Evolutionary conservation across 2,113 vertebrate species (phyloP), one percentile per base, ranked within the genome.

Genomic region (Passerina amoena): DNA sequence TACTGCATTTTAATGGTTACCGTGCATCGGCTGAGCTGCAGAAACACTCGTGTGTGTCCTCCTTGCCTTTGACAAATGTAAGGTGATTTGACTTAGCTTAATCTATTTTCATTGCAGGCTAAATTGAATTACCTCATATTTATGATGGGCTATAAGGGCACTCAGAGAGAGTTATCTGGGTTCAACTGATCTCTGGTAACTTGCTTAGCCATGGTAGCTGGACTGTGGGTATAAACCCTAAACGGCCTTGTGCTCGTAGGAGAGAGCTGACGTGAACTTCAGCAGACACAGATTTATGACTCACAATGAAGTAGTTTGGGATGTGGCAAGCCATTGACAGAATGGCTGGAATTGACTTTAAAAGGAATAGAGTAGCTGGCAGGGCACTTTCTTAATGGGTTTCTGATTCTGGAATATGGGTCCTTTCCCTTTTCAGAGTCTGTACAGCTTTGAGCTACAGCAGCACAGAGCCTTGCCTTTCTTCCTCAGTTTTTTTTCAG

Each of bases 51-150:
- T 1, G 2, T 84, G 80, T 83, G 94, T 96, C 95, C 94, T 95
- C 95, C 92, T 96, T 12, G 27, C 77, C 96, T 95, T 92, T 95
- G 96, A 96, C 94, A 94, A 95, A 93, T 78, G 92, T 88, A 91
- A 95, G 92, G 92, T 94, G 91, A 96, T 96, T 94, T 92, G 95
- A 96, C 92, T 97, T 93, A 60, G 94, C 86, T 95, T 96, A 96
- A 97, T 97, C 94, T 94, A 92, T 96, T 96, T 97, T 97, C 95
- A 92, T 93, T 94, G 94, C 86, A 84, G 88, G 76, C 92, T 93
- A 94, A 96, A 97, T 95, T 95, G 94, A 95, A 95, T 97, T 94
- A 93, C 94, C 88, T 95, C 95, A n/a, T 94, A 96, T 97, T 96
- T 97, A 94, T 92, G 95, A 86, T 47, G 76, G 92, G 91, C 94